Evolutionary conservation across 1,140 invertebrate genomes (phyloP).

Genomic region (Archegozetes longisetosus): DNA sequence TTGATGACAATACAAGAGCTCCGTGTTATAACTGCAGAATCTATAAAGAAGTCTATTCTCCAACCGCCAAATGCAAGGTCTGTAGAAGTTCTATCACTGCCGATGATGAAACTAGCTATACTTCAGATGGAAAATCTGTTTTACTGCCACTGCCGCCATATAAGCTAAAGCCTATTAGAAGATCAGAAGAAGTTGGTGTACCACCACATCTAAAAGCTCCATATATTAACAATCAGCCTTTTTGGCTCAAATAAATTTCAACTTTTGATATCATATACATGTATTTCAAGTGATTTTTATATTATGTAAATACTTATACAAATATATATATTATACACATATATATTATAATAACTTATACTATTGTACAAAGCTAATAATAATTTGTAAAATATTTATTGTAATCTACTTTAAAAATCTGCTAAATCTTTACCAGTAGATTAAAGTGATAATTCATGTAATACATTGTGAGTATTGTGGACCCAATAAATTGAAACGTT

Average conservation of each 20-base stretch:
- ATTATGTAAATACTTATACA: too few species aligned
- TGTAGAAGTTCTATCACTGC: not conserved
- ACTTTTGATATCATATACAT: too few species aligned
- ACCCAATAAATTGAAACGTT: too few species aligned
- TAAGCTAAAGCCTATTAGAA: constrained; percentile 5
- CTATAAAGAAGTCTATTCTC: constrained; percentile 11
- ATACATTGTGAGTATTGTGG: too few species aligned
- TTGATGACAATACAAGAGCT: not conserved
- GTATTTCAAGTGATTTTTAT: too few species aligned
- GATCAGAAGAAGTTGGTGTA: constrained; percentile 13
- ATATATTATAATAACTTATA: too few species aligned
- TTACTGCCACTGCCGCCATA: not conserved
- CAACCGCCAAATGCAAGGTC: constrained; percentile 1
- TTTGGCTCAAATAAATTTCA: constrained; percentile 7
- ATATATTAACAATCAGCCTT: constrained; percentile 5
- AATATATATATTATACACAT: too few species aligned
- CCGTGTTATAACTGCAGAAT: constrained; percentile 12
- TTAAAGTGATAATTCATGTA: too few species aligned
- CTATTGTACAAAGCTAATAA: too few species aligned
- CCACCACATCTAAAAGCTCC: constrained; percentile 11
- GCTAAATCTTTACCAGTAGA: too few species aligned
- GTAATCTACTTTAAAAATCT: too few species aligned
- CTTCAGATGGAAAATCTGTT: not conserved
- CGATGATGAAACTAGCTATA: not conserved
- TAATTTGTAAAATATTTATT: too few species aligned